A percentile compares a stretch with the other conserved stretches of the same genome.
Evolutionary conservation across 2,113 vertebrate genomes (phyloP).

Genomic region (Microcebus tavaratra): DNA sequence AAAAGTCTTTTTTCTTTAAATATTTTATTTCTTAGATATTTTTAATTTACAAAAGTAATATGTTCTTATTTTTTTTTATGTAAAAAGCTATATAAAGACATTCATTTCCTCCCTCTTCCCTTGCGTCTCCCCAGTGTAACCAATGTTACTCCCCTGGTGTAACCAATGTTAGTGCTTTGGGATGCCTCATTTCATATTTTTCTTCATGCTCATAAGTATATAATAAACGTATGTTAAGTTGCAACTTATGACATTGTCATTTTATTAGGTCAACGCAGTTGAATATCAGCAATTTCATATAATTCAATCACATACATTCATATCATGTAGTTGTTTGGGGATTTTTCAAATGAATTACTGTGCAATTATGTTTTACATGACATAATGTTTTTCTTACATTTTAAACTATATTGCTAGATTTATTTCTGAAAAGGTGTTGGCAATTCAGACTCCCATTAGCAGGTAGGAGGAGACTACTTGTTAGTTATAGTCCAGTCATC

Average conservation of each 20-base stretch:
- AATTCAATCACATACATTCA: not conserved
- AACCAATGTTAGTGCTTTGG: not conserved
- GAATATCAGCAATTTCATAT: not conserved
- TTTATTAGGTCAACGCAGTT: not conserved
- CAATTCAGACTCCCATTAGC: not conserved
- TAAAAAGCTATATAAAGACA: not conserved
- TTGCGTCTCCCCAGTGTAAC: not conserved
- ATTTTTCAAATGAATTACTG: not conserved
- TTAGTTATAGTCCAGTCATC: not conserved
- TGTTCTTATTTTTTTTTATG: not conserved
- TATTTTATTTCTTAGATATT: not conserved
- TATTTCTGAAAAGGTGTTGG: not conserved
- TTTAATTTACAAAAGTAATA: not conserved
- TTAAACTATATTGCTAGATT: conserved; percentile 1
- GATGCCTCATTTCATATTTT: not conserved
- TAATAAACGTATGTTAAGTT: not conserved
- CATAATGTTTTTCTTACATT: not conserved
- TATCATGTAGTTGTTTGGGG: not conserved
- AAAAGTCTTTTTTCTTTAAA: not conserved
- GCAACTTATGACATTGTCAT: not conserved
- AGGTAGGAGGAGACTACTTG: not conserved
- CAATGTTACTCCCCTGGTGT: not conserved
- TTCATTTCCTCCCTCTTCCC: not conserved
- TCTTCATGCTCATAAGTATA: not conserved
- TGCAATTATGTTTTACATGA: not conserved